Evolutionary conservation across 2,113 vertebrate species (phyloP).

Genomic region (Oceanodroma tethys): DNA sequence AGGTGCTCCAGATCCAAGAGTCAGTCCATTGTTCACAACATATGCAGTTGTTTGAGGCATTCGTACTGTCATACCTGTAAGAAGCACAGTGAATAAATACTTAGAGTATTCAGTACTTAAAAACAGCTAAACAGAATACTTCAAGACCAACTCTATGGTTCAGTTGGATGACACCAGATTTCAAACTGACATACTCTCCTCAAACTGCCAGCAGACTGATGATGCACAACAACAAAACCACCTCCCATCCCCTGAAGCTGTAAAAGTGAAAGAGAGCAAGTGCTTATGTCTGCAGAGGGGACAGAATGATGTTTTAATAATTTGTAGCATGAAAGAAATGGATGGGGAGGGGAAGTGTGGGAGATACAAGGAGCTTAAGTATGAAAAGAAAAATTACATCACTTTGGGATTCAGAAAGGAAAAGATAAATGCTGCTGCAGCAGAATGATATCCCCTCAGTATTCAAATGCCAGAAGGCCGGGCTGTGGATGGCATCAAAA

Average conservation of each 20-base stretch:
- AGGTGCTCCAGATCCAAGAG: conserved; percentile 76
- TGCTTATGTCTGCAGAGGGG: not conserved
- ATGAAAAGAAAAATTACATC: not conserved
- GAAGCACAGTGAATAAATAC: not conserved
- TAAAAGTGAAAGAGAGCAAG: not conserved
- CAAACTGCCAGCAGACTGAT: not conserved
- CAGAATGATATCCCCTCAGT: not conserved
- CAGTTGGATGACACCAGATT: not conserved
- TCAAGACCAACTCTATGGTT: not conserved
- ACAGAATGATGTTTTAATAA: not conserved
- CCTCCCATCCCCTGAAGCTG: not conserved
- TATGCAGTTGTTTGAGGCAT: conserved; percentile 79
- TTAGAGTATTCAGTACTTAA: not conserved
- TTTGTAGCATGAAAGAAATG: not conserved
- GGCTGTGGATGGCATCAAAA: not conserved
- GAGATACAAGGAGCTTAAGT: not conserved
- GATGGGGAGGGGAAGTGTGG: not conserved
- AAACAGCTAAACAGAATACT: not conserved
- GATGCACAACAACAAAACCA: not conserved
- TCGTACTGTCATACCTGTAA: conserved; percentile 74
- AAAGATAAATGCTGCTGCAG: not conserved
- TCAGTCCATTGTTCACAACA: conserved; percentile 79
- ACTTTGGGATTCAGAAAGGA: not conserved
- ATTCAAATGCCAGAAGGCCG: not conserved
- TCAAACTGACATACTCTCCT: not conserved